Conservation (phyloP, 2,888 invertebrate species). For the Saturnia japonica region DNA sequence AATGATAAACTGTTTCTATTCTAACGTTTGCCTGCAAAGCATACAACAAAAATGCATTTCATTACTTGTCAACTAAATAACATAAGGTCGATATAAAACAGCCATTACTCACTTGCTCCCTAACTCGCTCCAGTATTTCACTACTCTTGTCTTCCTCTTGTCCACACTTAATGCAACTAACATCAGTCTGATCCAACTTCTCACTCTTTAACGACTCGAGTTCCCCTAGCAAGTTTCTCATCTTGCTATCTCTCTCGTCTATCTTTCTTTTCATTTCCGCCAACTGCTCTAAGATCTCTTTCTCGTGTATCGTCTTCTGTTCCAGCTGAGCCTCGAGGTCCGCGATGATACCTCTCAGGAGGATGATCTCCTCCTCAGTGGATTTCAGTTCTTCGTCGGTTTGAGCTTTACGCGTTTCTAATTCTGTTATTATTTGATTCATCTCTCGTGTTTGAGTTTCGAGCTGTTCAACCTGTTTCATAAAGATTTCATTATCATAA, state of each 20-base stretch:
- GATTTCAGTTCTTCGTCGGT: slow-evolving; percentile 88
- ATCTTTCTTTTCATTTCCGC: slow-evolving; percentile 80
- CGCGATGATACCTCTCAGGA: slow-evolving; percentile 88
- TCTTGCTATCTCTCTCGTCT: slow-evolving; percentile 80
- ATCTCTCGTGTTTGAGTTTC: slow-evolving; percentile 89
- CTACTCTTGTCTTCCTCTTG: slow-evolving; percentile 54
- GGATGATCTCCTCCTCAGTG: slow-evolving; percentile 88
- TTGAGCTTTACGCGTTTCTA: slow-evolving; percentile 83
- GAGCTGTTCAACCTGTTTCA: slow-evolving; percentile 89
- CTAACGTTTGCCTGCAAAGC: too few relatives aligned
- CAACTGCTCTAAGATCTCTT: slow-evolving; percentile 82
- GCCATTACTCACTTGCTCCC: slow-evolving; percentile 59
- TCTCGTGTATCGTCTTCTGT: slow-evolving; percentile 83
- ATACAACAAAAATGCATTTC: too few relatives aligned
- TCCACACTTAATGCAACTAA: slow-evolving; percentile 56
- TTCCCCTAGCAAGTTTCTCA: slow-evolving; percentile 79
- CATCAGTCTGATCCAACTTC: slow-evolving; percentile 63
- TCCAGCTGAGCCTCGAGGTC: slow-evolving; percentile 90
- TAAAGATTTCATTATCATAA: neutral
- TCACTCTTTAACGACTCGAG: slow-evolving; percentile 77
- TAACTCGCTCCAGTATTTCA: slow-evolving; percentile 59
- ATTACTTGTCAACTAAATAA: neutral
- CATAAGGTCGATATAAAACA: neutral
- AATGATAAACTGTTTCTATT: too few relatives aligned
- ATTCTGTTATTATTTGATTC: slow-evolving; percentile 82